Evolutionary conservation across 1,140 invertebrate species (phyloP), one percentile per base, ranked within the genome.

Genomic region (Zelostemma sp.): DNA sequence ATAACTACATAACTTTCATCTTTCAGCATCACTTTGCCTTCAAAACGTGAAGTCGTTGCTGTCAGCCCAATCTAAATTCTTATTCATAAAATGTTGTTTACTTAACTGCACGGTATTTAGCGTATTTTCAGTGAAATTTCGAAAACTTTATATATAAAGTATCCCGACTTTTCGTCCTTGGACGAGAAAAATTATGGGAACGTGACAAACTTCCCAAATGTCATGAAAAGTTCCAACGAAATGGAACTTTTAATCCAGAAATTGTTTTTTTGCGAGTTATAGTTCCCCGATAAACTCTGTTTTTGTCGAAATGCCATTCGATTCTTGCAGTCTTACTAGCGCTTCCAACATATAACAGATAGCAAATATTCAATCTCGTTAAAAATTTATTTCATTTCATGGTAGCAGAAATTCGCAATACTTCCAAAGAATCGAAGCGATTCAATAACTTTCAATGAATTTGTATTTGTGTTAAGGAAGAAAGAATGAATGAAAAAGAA

Each of bases 301-400:
- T 43, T 3, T 6, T 17, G 17, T n/a, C 15, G 18, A 61, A 61
- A 67, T 55, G 56, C 43, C 48, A 61, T 67, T 61, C 28, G 35
- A 57, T 46, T 14, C 21, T 15, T 8, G 47, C 45, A 28, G 41
- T 56, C 17, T 28, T 47, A 38, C 56, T 60, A 61, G 50, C 47
- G 41, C 31, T 11, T 35, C 38, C 35, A 14, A 38, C 38, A 15
- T 17, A 1, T 12, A n/a, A 18, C 21, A 0, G 31, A 40, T 28
- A 4, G 19, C 35, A 38, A 38, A 38, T 47, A 28, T 33, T 35
- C 35, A 43, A 59, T 66, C 56, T 60, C 56, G 50, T 60, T 55
- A 46, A 67, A 60, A 17, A 12, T 41, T 68, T 61, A 43, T 59
- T 68, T 62, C 51, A 53, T 68, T n/a, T n/a, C n/a, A n/a, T n/a